Conservation (phyloP, 2,113 vertebrate species). For the Alethe diademata region DNA sequence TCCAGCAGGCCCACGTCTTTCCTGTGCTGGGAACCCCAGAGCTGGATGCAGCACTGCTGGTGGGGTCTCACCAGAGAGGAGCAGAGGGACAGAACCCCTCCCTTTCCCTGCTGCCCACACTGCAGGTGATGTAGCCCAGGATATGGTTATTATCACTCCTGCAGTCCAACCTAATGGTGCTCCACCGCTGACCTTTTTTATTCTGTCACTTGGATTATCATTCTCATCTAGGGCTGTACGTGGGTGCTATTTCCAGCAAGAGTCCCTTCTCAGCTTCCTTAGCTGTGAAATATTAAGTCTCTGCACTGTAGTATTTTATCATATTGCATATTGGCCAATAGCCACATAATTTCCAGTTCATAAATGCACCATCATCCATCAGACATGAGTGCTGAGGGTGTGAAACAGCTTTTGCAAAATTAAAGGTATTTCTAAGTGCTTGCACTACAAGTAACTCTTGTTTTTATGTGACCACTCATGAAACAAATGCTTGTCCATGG, state of each 20-base stretch:
- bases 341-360: slow-evolving; percentile 57
- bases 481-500: neutral
- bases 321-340: slow-evolving; percentile 38
- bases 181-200: neutral
- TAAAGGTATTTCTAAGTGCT: neutral
- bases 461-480: neutral
- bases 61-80: neutral
- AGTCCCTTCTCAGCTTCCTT: slow-evolving; percentile 7
- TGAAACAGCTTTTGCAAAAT: slow-evolving; percentile 10
- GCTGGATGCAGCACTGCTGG: neutral
- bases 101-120: neutral
- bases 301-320: slow-evolving; percentile 21
- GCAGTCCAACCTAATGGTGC: neutral
- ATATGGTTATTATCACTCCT: neutral
- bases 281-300: slow-evolving; percentile 57
- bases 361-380: slow-evolving; percentile 52
- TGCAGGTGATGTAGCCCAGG: neutral
- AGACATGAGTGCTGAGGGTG: neutral
- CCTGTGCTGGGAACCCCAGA: neutral
- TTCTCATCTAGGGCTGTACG: neutral
- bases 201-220: neutral
- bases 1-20: neutral
- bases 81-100: neutral
- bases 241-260: neutral
- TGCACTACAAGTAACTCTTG: neutral